Conservation (phyloP, 2,888 invertebrate species). For the Steinernema scapterisci region DNA sequence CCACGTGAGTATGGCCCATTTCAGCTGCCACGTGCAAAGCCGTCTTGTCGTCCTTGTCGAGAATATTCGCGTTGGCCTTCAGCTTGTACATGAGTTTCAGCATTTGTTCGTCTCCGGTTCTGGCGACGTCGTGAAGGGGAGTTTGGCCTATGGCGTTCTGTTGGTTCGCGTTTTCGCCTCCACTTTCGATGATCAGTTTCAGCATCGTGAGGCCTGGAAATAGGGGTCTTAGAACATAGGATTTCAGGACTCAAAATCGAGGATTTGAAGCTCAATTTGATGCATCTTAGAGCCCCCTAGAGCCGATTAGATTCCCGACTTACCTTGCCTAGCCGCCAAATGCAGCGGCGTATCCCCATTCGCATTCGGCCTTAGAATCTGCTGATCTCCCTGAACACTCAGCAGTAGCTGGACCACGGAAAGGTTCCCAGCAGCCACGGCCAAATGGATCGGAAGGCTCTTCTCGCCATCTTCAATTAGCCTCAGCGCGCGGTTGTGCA, state of each 20-base stretch:
- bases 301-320: no score
- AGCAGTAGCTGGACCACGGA: constrained; percentile 91
- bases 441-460: constrained; percentile 61
- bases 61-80: constrained; percentile 83
- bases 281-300: no score
- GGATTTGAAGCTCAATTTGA: no score
- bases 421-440: constrained; percentile 80
- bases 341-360: constrained; percentile 93
- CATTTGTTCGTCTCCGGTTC: constrained; percentile 89
- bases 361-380: constrained; percentile 73
- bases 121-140: constrained; percentile 90
- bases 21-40: constrained; percentile 97
- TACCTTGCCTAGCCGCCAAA: constrained; percentile 84
- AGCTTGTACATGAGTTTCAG: constrained; percentile 94
- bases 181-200: constrained; percentile 51
- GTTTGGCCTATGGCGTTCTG: constrained; percentile 94
- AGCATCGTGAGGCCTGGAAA: constrained; percentile 41
- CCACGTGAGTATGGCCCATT: constrained; percentile 91
- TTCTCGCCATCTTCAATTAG: constrained; percentile 70
- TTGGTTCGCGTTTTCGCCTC: constrained; percentile 85
- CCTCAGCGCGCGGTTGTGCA: constrained; percentile 89
- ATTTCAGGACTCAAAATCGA: no score
- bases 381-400: constrained; percentile 81
- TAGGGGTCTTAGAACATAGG: not conserved
- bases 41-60: constrained; percentile 79